These are phyloP conservation scores for Bombus picipes DNA, from an alignment of 1,140 invertebrate species.

Conservation along the genomic window DNA sequence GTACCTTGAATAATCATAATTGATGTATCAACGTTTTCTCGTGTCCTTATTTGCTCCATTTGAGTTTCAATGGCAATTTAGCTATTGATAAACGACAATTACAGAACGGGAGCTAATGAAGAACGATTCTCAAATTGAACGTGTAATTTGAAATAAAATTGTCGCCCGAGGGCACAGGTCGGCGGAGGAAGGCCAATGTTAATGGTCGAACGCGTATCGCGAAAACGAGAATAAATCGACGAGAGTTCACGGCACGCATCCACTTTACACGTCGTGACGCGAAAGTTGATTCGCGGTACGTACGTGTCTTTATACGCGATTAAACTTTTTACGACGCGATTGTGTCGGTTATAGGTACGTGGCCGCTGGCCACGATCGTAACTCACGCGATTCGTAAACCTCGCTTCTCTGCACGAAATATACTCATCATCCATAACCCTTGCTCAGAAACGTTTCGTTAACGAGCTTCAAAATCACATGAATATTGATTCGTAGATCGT, in stretches of 20 bases:
- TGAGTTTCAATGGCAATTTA: not conserved
- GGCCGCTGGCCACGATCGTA: slow-evolving; percentile 4
- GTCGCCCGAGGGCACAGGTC: not conserved
- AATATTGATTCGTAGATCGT: not conserved
- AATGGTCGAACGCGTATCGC: slow-evolving; percentile 25
- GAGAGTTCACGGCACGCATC: slow-evolving; percentile 22
- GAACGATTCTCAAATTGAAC: not conserved
- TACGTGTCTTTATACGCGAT: slow-evolving; percentile 43
- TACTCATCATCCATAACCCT: not conserved
- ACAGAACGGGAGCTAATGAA: not conserved
- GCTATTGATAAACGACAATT: not conserved
- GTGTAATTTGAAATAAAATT: not conserved
- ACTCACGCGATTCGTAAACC: slow-evolving; percentile 21
- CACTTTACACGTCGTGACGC: slow-evolving; percentile 29
- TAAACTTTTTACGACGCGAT: slow-evolving; percentile 37
- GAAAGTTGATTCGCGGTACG: slow-evolving; percentile 24
- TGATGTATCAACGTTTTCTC: not conserved
- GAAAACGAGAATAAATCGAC: slow-evolving; percentile 39
- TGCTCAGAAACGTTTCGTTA: not conserved
- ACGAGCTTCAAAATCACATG: not conserved
- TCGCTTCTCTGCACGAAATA: not conserved
- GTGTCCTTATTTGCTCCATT: too few relatives aligned
- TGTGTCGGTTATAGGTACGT: not conserved
- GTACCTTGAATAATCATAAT: not conserved
- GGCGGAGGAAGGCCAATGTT: slow-evolving; percentile 22